phyloP scores from a whole-genome alignment of 2,888 invertebrate genomes.

The Cephalotes varians region DNA sequence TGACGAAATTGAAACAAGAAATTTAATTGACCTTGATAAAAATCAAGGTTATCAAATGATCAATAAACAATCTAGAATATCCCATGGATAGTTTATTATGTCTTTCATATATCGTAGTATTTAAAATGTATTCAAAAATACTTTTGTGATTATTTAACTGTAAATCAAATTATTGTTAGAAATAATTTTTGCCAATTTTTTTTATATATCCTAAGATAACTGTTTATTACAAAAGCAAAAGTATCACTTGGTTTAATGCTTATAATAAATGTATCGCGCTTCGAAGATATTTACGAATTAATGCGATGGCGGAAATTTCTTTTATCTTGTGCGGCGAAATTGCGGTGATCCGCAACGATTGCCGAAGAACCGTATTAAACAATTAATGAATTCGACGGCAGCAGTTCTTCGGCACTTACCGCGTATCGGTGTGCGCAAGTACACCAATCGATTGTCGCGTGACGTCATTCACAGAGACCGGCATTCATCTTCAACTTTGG shows the following conservation, averaged over 20 bases:
- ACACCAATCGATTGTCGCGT: conserved; percentile 43
- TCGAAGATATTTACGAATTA: neutral
- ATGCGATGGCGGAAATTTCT: neutral
- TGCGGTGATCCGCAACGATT: conserved; percentile 11
- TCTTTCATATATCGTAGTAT: neutral
- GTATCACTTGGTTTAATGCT: neutral
- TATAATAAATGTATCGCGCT: neutral
- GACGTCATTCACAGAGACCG: conserved; percentile 52
- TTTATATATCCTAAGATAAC: neutral
- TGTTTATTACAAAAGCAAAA: neutral
- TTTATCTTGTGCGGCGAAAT: conserved; percentile 2
- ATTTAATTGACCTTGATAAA: neutral
- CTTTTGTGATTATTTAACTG: neutral
- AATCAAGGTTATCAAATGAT: neutral
- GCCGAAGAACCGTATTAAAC: conserved; percentile 31
- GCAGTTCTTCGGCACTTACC: conserved; percentile 32
- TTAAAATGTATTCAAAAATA: neutral
- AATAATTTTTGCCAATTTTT: neutral
- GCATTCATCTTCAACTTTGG: conserved; percentile 52
- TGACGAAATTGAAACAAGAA: neutral
- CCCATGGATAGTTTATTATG: too few species aligned
- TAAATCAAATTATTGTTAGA: neutral
- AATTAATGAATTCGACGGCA: conserved; percentile 41
- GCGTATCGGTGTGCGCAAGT: conserved; percentile 44
- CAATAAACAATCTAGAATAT: neutral